Evolutionary conservation across 2,888 invertebrate species (phyloP), one percentile per base, ranked within the genome.

Genomic region (Zele albiditarsus): DNA sequence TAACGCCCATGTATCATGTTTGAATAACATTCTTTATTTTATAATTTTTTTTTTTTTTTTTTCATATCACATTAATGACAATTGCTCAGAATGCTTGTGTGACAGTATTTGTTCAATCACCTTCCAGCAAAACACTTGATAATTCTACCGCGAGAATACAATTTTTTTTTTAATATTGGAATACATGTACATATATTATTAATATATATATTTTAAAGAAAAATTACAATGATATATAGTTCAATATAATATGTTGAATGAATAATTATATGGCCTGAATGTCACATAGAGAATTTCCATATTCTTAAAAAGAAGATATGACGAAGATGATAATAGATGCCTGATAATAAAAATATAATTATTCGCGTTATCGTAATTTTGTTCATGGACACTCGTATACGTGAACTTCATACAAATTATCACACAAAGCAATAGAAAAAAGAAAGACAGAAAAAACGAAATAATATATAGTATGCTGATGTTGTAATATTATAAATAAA

Each of bases 401-500:
- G 6, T 20, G 5, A 53, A 53, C n/a, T 53, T 23, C 8, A 53
- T 53, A 53, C 20, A 23, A 53, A 53, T 53, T 23, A 53, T 53
- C 23, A 53, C 10, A 53, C 20, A 20, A 53, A 20, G 53, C 20
- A 53, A 53, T 53, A 53, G 53, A 53, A 20, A 53, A 53, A 53
- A 2, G 16, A 46, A 8, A 8, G 10, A 5, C 1, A 38, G 38
- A 10, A 8, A 53, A 53, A 20, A 53, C 20, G 20, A 53, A 53
- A 53, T 53, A 53, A 53, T 53, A 23, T 53, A 53, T 53, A 20
- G 20, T 53, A 53, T 53, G 12, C 65, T 31, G 31, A 20, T 65
- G 65, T 38, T 65, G 65, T 65, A 65, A 65, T 42, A 65, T 38
- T 38, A 38, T 38, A 38, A 38, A 38, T 38, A 65, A 65, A 42